Evolutionary conservation across 2,113 vertebrate genomes (phyloP).

Genomic region (Orthonyx spaldingii): DNA sequence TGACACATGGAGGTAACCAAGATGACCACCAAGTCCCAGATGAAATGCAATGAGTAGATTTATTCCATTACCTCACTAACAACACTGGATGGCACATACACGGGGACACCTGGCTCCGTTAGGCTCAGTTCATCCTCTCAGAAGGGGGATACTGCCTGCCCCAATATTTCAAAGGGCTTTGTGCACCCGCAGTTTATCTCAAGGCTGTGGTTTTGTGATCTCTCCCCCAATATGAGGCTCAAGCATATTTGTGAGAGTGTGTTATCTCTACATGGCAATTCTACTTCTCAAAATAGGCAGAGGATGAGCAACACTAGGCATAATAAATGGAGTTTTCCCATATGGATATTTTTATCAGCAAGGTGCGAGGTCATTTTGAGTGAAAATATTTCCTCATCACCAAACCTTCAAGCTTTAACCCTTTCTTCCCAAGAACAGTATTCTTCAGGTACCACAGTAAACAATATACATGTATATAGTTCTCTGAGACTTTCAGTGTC

Average conservation of each 20-base stretch:
- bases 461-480: neutral
- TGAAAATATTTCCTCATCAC: neutral
- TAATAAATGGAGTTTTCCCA: neutral
- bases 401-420: neutral
- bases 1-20: neutral
- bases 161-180: neutral
- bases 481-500: neutral
- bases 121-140: neutral
- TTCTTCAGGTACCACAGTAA: neutral
- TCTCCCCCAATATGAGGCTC: neutral
- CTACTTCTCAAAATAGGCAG: neutral
- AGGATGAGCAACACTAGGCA: neutral
- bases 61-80: neutral
- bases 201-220: neutral
- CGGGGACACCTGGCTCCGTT: no score
- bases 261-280: no score
- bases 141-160: no score
- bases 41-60: neutral
- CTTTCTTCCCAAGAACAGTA: neutral
- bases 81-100: neutral
- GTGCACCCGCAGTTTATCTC: neutral
- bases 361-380: neutral
- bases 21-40: neutral
- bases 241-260: neutral
- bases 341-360: neutral